Evolutionary conservation across 1,140 invertebrate species (phyloP).

Genomic region (Holcopasites calliopsidis): DNA sequence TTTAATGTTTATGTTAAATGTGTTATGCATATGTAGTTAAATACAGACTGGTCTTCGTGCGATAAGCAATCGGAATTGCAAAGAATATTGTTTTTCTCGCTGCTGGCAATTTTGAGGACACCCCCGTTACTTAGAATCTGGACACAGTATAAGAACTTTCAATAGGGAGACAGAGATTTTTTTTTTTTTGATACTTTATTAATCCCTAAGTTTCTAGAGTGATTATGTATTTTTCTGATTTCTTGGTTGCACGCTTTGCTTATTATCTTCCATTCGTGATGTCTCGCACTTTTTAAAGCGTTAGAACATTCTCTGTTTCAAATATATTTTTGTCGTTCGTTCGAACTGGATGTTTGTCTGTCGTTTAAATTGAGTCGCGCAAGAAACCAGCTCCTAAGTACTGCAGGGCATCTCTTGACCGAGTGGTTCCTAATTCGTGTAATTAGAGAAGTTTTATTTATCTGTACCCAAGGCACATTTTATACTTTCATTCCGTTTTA

Average conservation of each 20-base stretch:
- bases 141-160: slow-evolving; percentile 21
- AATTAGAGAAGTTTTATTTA: slow-evolving; percentile 63
- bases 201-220: slow-evolving; percentile 47
- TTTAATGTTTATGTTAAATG: slow-evolving; percentile 47
- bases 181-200: slow-evolving; percentile 6
- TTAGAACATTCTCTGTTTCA: no score
- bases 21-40: slow-evolving; percentile 50
- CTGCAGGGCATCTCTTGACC: slow-evolving; percentile 52
- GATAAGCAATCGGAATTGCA: slow-evolving; percentile 55
- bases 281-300: no score
- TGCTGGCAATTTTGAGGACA: slow-evolving; percentile 67
- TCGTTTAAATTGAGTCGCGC: slow-evolving; percentile 36
- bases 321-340: no score
- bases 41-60: slow-evolving; percentile 61
- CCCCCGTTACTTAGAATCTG: slow-evolving; percentile 68
- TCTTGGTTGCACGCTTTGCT: slow-evolving; percentile 68
- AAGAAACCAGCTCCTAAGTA: slow-evolving; percentile 62
- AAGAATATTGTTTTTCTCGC: slow-evolving; percentile 47
- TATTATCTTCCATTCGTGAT: slow-evolving; percentile 39
- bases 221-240: slow-evolving; percentile 76
- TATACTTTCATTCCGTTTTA: slow-evolving; percentile 78
- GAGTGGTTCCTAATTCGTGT: slow-evolving; percentile 64
- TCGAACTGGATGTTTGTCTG: background rate
- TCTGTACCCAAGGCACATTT: slow-evolving; percentile 79
- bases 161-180: background rate